Conservation (phyloP, 2,888 invertebrate genomes). For the Acronicta psi region DNA sequence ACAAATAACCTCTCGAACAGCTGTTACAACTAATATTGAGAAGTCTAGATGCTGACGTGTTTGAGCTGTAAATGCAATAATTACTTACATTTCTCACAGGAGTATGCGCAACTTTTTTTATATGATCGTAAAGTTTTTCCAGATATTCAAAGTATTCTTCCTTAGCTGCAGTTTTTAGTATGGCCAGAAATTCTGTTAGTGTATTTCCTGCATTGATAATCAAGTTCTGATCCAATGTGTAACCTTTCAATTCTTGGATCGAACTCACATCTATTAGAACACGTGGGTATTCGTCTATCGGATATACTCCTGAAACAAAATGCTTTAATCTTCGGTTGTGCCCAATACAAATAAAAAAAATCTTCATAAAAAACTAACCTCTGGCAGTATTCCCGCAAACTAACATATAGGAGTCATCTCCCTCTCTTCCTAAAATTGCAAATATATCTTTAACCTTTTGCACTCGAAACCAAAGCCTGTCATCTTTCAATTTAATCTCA, state of each 20-base stretch:
- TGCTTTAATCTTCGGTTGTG: background rate
- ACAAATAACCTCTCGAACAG: background rate
- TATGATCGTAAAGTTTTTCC: slow-evolving; percentile 88
- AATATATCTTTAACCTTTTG: slow-evolving; percentile 84
- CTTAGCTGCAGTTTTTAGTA: slow-evolving; percentile 69
- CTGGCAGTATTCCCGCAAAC: slow-evolving; percentile 94
- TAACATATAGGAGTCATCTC: slow-evolving; percentile 88
- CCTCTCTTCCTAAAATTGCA: slow-evolving; percentile 76
- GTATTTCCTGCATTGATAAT: slow-evolving; percentile 88
- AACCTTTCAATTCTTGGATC: slow-evolving; percentile 87
- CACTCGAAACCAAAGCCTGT: slow-evolving; percentile 85
- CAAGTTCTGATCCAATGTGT: slow-evolving; percentile 75
- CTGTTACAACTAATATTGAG: background rate
- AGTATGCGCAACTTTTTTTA: slow-evolving; percentile 91
- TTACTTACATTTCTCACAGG: slow-evolving; percentile 91
- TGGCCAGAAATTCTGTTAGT: slow-evolving; percentile 84
- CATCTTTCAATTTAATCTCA: slow-evolving; percentile 61
- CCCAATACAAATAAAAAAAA: too few relatives aligned
- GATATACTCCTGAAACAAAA: slow-evolving; percentile 74
- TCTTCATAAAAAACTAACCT: slow-evolving; percentile 80
- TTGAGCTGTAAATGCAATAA: background rate
- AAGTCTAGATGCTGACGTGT: background rate
- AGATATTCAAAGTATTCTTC: slow-evolving; percentile 88
- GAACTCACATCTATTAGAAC: slow-evolving; percentile 90
- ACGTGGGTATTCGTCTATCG: slow-evolving; percentile 71